Conservation (phyloP, 2,113 vertebrate species). For the Columbina picui region DNA sequence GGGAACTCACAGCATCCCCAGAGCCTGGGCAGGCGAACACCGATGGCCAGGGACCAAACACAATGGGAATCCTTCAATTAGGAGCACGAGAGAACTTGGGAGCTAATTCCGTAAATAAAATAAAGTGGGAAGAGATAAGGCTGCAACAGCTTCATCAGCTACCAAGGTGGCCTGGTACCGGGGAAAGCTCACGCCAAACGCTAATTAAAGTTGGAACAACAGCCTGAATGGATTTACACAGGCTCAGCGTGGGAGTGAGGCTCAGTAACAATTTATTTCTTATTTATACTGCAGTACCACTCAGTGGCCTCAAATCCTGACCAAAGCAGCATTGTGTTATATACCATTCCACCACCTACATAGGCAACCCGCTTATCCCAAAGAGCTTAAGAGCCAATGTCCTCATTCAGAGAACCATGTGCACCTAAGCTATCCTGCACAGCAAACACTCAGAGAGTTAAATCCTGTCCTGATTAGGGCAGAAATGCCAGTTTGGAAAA, state of each 20-base stretch:
- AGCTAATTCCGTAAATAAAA: background rate
- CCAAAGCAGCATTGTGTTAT: background rate
- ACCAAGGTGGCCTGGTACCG: background rate
- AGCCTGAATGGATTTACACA: background rate
- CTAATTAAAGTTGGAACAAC: background rate
- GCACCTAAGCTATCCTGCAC: background rate
- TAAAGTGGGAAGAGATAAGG: background rate
- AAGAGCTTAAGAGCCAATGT: background rate
- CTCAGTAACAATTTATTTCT: background rate
- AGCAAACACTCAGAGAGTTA: background rate
- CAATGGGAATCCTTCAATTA: background rate
- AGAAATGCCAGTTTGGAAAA: background rate
- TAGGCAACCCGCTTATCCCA: background rate
- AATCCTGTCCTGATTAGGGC: background rate
- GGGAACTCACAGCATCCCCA: background rate
- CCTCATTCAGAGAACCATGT: background rate
- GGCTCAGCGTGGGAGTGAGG: fast-evolving
- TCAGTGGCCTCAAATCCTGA: background rate
- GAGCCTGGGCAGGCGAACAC: background rate
- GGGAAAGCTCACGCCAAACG: background rate
- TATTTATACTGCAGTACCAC: background rate
- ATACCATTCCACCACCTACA: background rate
- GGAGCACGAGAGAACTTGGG: background rate
- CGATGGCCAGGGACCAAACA: fast-evolving
- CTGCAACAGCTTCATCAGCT: background rate